Evolutionary conservation across 2,888 invertebrate genomes (phyloP), one percentile per base, ranked within the genome.

Genomic region (Diarsia dahlii): DNA sequence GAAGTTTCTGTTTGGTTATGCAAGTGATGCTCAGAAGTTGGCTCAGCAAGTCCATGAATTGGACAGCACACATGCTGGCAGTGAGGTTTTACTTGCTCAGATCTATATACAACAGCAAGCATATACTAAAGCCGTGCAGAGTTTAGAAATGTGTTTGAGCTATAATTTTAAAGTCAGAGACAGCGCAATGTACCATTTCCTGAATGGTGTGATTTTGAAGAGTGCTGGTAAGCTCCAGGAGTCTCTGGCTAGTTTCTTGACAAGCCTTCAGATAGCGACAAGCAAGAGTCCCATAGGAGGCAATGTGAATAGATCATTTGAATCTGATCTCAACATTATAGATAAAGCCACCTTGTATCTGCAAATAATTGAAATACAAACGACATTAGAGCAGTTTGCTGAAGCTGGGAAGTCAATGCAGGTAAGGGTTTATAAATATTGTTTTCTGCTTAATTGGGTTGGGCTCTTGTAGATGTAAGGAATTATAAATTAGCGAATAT

Each of bases 161-260:
- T 98, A 98, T 90, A 99, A 99, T 93, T 99, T 99, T 91, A 98
- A 98, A 94, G 98, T 99, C 0, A 97, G 99, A 84, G 99, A 99
- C 79, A 98, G 98, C 93, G 98, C 99, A 0, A 96, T 99, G 92
- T 99, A 99, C 91, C 99, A 99, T 94, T 97, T 99, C 81, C 97
- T 99, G 1, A 97, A 98, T 85, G 99, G 99, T 0, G 97, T 98
- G 46, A 98, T 99, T 68, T 97, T 98, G 84, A 99, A 98, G 91
- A 97, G 98, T 87, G 97, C 97, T 72, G 97, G 97, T 28, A 97
- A 98, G 87, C 94, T 97, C 8, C 97, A 97, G 56, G 98, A 98
- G 71, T 97, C 98, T 0, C 97, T 98, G 64, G 97, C 98, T 77
- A 98, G 98, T 82, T 97, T 99, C 80, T 97, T 97, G 70, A 97